phyloP scores from a whole-genome alignment of 2,113 vertebrate species.

The Charadrius vociferus region DNA sequence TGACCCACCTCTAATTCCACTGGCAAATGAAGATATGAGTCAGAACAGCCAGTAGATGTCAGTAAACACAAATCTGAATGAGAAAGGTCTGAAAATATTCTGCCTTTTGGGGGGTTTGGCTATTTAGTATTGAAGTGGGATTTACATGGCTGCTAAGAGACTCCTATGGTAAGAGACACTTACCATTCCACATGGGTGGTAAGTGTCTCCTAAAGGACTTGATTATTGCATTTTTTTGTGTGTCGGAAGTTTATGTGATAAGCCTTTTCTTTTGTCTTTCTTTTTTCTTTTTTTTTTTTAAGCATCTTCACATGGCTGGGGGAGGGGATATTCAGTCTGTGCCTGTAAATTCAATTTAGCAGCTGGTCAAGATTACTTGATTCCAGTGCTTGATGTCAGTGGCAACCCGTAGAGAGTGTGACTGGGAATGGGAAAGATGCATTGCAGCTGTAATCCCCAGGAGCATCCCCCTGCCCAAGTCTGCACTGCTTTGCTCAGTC shows the following conservation, averaged over 20 bases:
- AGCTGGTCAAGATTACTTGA: not conserved
- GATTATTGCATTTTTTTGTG: not conserved
- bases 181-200: too few species aligned
- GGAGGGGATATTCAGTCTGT: not conserved
- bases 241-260: not conserved
- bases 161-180: too few species aligned
- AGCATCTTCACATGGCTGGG: not conserved
- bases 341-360: not conserved
- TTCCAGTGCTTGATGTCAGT: not conserved
- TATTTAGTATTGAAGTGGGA: not conserved
- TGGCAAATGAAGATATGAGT: not conserved
- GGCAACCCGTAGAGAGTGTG: not conserved
- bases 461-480: not conserved
- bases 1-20: not conserved
- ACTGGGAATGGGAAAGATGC: not conserved
- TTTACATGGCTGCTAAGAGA: not conserved
- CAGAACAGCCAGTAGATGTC: constrained; percentile 56
- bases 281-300: not conserved
- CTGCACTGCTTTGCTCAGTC: not conserved
- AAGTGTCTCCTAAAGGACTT: not conserved
- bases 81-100: not conserved
- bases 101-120: not conserved
- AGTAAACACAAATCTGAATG: constrained; percentile 52
- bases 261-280: not conserved
- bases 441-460: not conserved